phyloP scores from a whole-genome alignment of 30 jellyfish, hydroid and myxozoan species.

The Turritopsis dohrnii region DNA sequence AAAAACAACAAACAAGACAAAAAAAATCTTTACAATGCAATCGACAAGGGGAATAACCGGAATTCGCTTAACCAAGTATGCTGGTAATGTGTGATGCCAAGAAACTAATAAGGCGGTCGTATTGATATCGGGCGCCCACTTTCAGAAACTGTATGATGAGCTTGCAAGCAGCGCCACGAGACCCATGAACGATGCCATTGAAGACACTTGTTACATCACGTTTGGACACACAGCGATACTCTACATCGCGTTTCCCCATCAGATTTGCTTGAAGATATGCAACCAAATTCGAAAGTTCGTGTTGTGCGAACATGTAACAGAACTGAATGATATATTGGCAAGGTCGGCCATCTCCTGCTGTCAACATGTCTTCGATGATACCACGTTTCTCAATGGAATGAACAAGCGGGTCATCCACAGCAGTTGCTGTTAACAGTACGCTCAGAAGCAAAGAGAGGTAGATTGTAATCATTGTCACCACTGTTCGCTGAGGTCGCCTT shows the following conservation, averaged over 20 bases:
- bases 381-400: constrained; percentile 18
- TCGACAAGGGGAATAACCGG: no score
- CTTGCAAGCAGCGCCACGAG: constrained; percentile 13
- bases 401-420: background rate
- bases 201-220: background rate
- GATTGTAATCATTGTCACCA: background rate
- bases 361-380: constrained; percentile 13
- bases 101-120: background rate
- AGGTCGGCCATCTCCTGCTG: constrained; percentile 16
- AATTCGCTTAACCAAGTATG: background rate
- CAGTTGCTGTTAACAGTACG: background rate
- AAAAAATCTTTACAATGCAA: no score
- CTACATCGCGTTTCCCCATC: constrained; percentile 10
- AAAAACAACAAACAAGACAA: no score
- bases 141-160: constrained; percentile 1
- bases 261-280: constrained; percentile 14
- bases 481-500: background rate
- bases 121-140: background rate
- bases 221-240: background rate
- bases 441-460: background rate
- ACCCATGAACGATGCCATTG: background rate
- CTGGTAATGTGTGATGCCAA: background rate
- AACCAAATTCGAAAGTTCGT: background rate
- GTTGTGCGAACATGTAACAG: background rate
- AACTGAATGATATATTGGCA: constrained; percentile 4